These are phyloP conservation scores for Pyralis farinalis DNA, from an alignment of 2,888 invertebrate species.

Conservation along the genomic window DNA sequence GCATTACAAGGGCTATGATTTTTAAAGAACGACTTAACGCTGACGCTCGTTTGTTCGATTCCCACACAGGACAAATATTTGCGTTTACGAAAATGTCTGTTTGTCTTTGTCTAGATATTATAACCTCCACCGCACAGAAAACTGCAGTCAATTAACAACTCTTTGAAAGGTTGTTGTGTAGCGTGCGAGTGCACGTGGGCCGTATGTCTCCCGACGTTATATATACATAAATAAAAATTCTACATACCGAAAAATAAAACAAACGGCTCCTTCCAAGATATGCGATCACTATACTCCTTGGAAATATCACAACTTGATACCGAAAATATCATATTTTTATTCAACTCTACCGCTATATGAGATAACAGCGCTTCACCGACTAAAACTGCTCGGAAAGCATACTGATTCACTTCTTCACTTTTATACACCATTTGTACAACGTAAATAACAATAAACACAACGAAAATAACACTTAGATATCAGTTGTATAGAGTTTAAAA, in stretches of 20 bases:
- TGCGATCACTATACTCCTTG: slow-evolving; percentile 1
- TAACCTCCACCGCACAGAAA: too few relatives aligned
- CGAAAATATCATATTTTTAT: slow-evolving; percentile 2
- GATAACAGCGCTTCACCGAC: slow-evolving; percentile 3
- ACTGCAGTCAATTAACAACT: too few relatives aligned
- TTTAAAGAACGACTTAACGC: too few relatives aligned
- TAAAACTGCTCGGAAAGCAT: slow-evolving; percentile 4
- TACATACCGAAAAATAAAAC: neutral
- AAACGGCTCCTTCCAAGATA: neutral
- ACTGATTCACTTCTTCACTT: neutral
- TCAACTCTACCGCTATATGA: neutral
- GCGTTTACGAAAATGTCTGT: too few relatives aligned
- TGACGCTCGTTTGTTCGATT: too few relatives aligned
- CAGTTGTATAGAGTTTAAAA: neutral
- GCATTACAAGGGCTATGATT: too few relatives aligned
- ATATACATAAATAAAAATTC: neutral
- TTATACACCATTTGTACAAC: slow-evolving; percentile 5
- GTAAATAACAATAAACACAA: neutral
- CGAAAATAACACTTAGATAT: neutral
- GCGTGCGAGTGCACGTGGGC: too few relatives aligned
- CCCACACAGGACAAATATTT: too few relatives aligned
- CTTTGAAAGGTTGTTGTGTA: too few relatives aligned
- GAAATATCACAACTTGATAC: slow-evolving; percentile 5
- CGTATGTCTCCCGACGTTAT: too few relatives aligned
- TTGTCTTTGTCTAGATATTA: too few relatives aligned